Conservation (phyloP, 2,797 vertebrate species). For the Choloepus didactylus region DNA sequence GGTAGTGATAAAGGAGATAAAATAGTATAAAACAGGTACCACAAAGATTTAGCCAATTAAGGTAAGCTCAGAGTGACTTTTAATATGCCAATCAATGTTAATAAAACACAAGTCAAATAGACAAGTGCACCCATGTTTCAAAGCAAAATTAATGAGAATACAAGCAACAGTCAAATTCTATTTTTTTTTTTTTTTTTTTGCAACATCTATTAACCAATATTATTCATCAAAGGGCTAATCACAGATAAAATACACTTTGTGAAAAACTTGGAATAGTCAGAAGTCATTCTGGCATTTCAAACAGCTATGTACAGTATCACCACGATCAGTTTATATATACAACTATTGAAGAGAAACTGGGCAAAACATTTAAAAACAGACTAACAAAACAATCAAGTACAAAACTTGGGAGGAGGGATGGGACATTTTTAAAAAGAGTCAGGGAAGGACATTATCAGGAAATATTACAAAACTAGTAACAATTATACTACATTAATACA, state of each 20-base stretch:
- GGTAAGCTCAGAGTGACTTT: slow-evolving; percentile 88
- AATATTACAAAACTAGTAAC: slow-evolving; percentile 87
- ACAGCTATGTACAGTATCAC: slow-evolving; percentile 85
- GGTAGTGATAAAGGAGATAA: slow-evolving; percentile 52
- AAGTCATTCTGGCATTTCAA: slow-evolving; percentile 82
- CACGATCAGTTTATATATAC: slow-evolving; percentile 87
- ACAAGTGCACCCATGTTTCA: slow-evolving; percentile 85
- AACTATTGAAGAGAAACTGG: slow-evolving; percentile 81
- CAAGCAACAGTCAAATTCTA: slow-evolving; percentile 78
- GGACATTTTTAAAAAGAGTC: slow-evolving; percentile 69
- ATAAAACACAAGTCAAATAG: slow-evolving; percentile 86
- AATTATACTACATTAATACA: slow-evolving; percentile 89
- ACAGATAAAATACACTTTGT: slow-evolving; percentile 78
- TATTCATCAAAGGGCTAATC: slow-evolving; percentile 79
- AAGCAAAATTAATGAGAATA: slow-evolving; percentile 84
- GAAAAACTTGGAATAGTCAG: slow-evolving; percentile 81
- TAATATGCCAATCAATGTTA: slow-evolving; percentile 89
- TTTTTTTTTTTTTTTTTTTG: slow-evolving; percentile 64
- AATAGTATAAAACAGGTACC: slow-evolving; percentile 57
- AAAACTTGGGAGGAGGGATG: slow-evolving; percentile 73
- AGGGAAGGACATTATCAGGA: slow-evolving; percentile 84
- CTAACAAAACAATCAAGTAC: slow-evolving; percentile 86
- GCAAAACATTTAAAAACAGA: slow-evolving; percentile 85
- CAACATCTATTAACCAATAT: slow-evolving; percentile 81
- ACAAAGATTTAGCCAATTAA: slow-evolving; percentile 78